Evolutionary conservation across 2,888 invertebrate species (phyloP), one percentile per base, ranked within the genome.

Genomic region (Ditula angustiorana): DNA sequence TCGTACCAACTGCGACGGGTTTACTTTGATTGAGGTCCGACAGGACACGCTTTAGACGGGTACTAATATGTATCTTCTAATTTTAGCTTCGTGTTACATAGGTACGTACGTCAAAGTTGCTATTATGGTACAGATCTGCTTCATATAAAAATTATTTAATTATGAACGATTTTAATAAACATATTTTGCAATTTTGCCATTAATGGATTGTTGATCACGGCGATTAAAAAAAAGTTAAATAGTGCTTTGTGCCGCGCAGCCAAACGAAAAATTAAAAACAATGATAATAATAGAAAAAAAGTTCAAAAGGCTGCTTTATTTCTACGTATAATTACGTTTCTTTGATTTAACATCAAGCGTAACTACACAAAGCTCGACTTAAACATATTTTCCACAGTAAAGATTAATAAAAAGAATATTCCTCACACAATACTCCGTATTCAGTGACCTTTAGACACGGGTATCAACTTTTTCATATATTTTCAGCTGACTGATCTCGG

Each of bases 21-120:
- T 76, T 73, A 56, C 55, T 67, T 70, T 84, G 81, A 83, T 81
- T 78, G 73, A 78, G 82, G 81, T 83, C 75, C 68, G 81, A 81
- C 84, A 80, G 74, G 71, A 72, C 60, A 64, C 67, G 71, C 76
- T 74, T 80, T 76, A 76, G 60, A 66, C 63, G 66, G 72, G 69
- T 71, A 69, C 68, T 70, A 67, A 63, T 67, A 69, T 74, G 71
- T 70, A 67, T 69, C 67, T 72, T 71, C 67, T 72, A 70, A 72
- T 74, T 73, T 53, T 59, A 59, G 52, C 21, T 21, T n/a, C 8
- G 10, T 33, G 23, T 24, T 44, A 37, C 23, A 30, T 19, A 35
- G n/a, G 8, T 26, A 24, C 7, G 7, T 26, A 46, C 11, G 4
- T 46, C 1, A 8, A 46, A n/a, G 2, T 26, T 26, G 7, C 26